Base-by-base conservation (phyloP, 2,113 vertebrate species). In the Hippoglossus stenolepis region DNA sequence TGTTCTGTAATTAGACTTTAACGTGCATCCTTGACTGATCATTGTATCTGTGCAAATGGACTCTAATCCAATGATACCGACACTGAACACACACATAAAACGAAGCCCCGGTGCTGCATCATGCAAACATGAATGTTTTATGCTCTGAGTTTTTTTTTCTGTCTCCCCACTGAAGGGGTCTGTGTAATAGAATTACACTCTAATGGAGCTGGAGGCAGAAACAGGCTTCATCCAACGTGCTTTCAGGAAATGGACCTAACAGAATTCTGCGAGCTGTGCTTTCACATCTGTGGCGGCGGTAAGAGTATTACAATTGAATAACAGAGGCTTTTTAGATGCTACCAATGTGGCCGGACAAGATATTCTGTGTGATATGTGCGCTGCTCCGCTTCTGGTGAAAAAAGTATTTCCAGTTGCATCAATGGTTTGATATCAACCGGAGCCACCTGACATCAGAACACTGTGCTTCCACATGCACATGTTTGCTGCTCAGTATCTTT, bases 241-340 rank as follows among this genome's bases (percentile, higher is more conserved):
- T 89, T 63, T 90, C 84, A 87, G 82, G 65, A 89, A 87, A 90
- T 82, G 65, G 80, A 72, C 64, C 77, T 82, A 90, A 88, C 79
- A 84, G 68, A 75, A 87, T 82, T 73, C 75, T 75, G 67, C 67
- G 35, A 74, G 81, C 80, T 73, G 79, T 43, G 45, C 59, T 53
- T 73, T 75, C 70, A 28, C 77, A 64, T 86, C 79, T 70, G 65
- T 14, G 67, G 86, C 60, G 23, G 75, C 76, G 85, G 79, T 84
- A 89, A 91, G 84, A 83, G 83, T 78, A 60, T 77, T 47, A 73
- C 67, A 85, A 82, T 84, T 79, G 47, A 83, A 89, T 85, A 87
- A 78, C 24, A 43, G 63, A 40, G 72, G 73, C 76, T 78, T 81
- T 77, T 82, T 75, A 77, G 83, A 77, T 68, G 65, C 70, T 73